Evolutionary conservation across 1,140 invertebrate species (phyloP), one percentile per base, ranked within the genome.

Genomic region (Streblospio benedicti): DNA sequence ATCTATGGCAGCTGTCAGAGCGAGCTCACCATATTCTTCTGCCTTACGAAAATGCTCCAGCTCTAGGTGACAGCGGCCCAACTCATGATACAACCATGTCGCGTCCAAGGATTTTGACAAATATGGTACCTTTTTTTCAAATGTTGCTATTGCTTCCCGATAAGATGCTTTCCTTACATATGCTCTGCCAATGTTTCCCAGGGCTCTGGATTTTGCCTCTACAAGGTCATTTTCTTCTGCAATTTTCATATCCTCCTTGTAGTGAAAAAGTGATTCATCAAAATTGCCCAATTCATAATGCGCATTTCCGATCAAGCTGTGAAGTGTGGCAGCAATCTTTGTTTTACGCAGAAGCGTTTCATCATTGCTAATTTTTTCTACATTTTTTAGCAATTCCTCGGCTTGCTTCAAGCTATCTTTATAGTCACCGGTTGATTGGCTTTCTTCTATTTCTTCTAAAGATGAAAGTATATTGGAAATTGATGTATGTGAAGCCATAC

Each of bases 31-130:
- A 57, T 69, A 73, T 2, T 68, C 63, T 54, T 69, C 67, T 1
- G 76, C 76, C n/a, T 61, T 52, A 0, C 62, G 25, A 41, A 57
- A 69, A 30, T 69, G 55, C 14, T 62, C 65, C 14, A 76, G 56
- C 62, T 77, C 76, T 53, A 76, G 62, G 59, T 77, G 67, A 54
- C 76, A 78, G 6, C 74, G 67, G 5, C 75, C 75, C 2, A 77
- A 70, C 63, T 77, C 76, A 59, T 77, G 76, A 60, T 68, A 74
- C 32, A 77, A 58, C 76, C 76, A 78, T 14, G 76, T 73, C 31
- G 60, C 68, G 51, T 76, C 74, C 28, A 75, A 52, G 6, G 67
- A 43, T 53, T 66, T 68, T 55, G 72, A 72, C 31, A 64, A 68
- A 60, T 70, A 50, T 9, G 72, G 72, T 47, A 75, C 54, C 57